These are phyloP conservation scores for Alfaro cultratus DNA, from an alignment of 2,797 vertebrate genomes.

Conservation along the genomic window DNA sequence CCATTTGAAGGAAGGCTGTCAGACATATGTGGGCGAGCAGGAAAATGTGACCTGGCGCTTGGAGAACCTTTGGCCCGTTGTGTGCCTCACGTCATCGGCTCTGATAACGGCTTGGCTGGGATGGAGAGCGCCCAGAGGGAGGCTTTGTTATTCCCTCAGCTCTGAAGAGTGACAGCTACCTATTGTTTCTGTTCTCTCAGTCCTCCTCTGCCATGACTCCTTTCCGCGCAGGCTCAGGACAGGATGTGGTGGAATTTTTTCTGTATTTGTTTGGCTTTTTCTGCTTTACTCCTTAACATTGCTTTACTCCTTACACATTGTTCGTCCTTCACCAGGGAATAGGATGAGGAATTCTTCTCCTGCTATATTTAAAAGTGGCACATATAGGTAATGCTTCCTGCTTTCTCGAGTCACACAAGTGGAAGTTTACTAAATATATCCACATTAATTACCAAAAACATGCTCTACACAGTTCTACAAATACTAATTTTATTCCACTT, in stretches of 20 bases:
- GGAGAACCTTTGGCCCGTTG: conserved; percentile 66
- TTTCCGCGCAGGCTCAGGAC: conserved; percentile 60
- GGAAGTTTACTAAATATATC: conserved; percentile 23
- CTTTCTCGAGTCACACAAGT: conserved; percentile 3
- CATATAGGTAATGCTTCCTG: conserved; percentile 28
- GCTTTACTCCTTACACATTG: conserved; percentile 44
- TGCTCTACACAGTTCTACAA: not conserved
- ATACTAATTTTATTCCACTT: not conserved
- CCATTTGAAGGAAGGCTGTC: conserved; percentile 71
- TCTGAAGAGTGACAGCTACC: conserved; percentile 78
- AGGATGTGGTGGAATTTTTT: conserved; percentile 62
- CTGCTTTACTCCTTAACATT: conserved; percentile 37
- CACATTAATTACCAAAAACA: not conserved
- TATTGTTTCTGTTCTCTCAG: conserved; percentile 77
- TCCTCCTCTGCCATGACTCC: conserved; percentile 69
- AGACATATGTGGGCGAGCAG: conserved; percentile 79
- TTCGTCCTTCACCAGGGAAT: conserved; percentile 39
- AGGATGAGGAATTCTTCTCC: conserved; percentile 20
- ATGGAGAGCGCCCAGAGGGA: conserved; percentile 62
- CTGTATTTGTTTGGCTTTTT: conserved; percentile 42
- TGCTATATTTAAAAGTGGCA: conserved; percentile 37
- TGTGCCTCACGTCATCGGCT: conserved; percentile 70
- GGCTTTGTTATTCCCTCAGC: conserved; percentile 77
- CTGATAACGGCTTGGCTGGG: conserved; percentile 52
- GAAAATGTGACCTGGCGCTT: conserved; percentile 71